Percentiles rank a stretch among this genome's conserved stretches.
phyloP scores from a whole-genome alignment of 2,113 vertebrate genomes.

The Merops nubicus region DNA sequence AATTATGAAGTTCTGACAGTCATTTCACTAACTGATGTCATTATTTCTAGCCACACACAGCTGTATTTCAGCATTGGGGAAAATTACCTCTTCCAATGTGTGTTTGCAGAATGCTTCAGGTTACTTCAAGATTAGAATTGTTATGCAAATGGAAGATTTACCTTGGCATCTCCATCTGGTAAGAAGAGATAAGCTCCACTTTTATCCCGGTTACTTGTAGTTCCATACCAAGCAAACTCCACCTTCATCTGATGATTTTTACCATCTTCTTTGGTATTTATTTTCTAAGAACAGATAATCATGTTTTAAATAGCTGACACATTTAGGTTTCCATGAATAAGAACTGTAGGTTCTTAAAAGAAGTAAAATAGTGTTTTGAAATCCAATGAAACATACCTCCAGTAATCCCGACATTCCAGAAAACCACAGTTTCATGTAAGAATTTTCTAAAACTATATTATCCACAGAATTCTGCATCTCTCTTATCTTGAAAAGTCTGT shows the following conservation, averaged over 20 bases:
- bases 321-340: background rate
- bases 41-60: background rate
- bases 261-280: conserved; percentile 80
- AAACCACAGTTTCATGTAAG: conserved; percentile 82
- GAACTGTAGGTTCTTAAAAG: background rate
- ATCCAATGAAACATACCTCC: conserved; percentile 77
- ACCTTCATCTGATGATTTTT: conserved; percentile 79
- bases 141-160: conserved; percentile 44
- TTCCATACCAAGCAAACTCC: conserved; percentile 92
- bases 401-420: conserved; percentile 82
- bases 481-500: conserved; percentile 80
- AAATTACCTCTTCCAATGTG: background rate
- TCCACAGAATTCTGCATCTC: conserved; percentile 53
- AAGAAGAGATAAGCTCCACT: conserved; percentile 94
- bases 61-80: background rate
- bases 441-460: conserved; percentile 82
- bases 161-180: conserved; percentile 87
- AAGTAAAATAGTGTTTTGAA: background rate
- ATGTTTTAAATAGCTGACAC: background rate
- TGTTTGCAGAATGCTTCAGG: background rate
- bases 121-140: background rate
- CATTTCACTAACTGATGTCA: background rate
- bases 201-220: conserved; percentile 83
- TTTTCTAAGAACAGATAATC: conserved; percentile 71
- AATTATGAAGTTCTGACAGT: background rate